phyloP scores from a whole-genome alignment of 1,140 invertebrate genomes.

The Bicyclus anynana region DNA sequence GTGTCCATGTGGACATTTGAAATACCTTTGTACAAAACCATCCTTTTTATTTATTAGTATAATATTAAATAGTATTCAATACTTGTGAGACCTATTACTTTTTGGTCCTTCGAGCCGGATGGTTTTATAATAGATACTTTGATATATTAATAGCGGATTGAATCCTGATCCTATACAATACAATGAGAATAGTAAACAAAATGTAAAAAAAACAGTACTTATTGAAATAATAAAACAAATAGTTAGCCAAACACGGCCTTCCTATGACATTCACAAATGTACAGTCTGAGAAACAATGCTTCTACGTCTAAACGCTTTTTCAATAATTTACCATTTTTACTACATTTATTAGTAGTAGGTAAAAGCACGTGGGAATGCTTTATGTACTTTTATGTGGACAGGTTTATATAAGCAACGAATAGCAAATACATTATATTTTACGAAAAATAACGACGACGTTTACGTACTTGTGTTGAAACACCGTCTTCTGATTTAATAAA shows the following conservation, averaged over 20 bases:
- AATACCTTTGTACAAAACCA: neutral
- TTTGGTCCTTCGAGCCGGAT: conserved; percentile 1
- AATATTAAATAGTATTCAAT: neutral
- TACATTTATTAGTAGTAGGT: neutral
- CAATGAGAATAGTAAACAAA: conserved; percentile 18
- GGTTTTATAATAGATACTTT: neutral
- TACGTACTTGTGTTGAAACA: too few species aligned
- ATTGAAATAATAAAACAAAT: conserved; percentile 18
- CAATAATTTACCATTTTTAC: conserved; percentile 7
- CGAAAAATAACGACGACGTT: too few species aligned
- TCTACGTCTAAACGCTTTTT: neutral
- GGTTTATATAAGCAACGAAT: neutral
- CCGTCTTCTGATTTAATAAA: too few species aligned
- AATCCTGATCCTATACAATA: neutral
- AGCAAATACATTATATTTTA: too few species aligned
- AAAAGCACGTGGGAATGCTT: neutral
- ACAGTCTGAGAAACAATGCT: conserved; percentile 20
- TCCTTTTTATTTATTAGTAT: too few species aligned
- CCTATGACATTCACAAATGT: conserved; percentile 8
- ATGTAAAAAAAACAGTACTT: conserved; percentile 16
- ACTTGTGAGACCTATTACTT: neutral
- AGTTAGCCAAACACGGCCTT: conserved; percentile 21
- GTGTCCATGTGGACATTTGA: conserved; percentile 10
- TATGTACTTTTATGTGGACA: neutral
- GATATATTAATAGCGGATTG: neutral